These are phyloP conservation scores for Phoeniculus purpureus DNA, from an alignment of 2,797 vertebrate genomes.

Conservation along the genomic window DNA sequence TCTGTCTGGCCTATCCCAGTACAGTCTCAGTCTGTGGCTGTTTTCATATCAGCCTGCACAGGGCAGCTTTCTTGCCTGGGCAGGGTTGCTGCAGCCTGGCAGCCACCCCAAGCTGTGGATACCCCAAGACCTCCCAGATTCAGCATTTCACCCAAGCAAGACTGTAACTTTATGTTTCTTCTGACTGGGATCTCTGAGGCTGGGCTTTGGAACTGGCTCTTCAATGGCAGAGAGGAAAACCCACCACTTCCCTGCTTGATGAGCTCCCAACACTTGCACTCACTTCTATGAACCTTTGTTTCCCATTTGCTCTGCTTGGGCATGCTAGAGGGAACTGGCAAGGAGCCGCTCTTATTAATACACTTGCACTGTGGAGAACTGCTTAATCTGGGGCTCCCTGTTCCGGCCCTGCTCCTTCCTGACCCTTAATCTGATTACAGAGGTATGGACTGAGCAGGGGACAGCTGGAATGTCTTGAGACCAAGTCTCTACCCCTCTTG, in stretches of 20 bases:
- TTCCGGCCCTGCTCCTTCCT: not conserved
- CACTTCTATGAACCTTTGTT: not conserved
- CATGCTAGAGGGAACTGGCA: not conserved
- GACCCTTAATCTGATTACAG: conserved; percentile 28
- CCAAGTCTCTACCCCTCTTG: not conserved
- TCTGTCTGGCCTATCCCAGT: not conserved
- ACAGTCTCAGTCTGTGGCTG: not conserved
- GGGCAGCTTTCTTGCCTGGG: too few species aligned
- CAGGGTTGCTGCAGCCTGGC: not conserved
- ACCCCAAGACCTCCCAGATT: not conserved
- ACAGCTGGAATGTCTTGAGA: not conserved
- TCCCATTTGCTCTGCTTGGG: not conserved
- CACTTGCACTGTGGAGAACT: conserved; percentile 11
- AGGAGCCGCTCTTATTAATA: conserved; percentile 34
- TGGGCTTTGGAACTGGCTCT: accelerated
- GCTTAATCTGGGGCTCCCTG: not conserved
- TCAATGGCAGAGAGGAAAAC: not conserved
- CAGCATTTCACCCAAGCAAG: not conserved
- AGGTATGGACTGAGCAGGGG: not conserved
- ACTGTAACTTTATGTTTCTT: not conserved
- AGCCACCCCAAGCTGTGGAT: not conserved
- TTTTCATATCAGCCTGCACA: not conserved
- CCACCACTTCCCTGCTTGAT: not conserved
- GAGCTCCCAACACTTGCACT: not conserved
- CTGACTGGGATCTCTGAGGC: not conserved